A percentile compares a stretch with the other conserved stretches of the same genome.
Conservation (phyloP, 2,113 vertebrate genomes). For the Mystacornis crossleyi region DNA sequence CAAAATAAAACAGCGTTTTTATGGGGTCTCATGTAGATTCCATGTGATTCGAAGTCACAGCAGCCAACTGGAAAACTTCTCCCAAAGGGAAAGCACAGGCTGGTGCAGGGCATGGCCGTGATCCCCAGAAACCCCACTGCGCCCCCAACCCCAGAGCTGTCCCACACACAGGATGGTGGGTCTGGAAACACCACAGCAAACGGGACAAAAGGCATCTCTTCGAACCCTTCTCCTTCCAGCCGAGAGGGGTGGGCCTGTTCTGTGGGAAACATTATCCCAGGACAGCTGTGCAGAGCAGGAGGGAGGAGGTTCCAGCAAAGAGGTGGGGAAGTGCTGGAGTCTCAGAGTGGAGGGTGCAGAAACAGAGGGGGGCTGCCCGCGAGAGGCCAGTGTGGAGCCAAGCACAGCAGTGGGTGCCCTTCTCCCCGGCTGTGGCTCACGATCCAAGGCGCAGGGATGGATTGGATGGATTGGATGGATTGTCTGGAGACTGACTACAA, state of each 20-base stretch:
- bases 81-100: background rate
- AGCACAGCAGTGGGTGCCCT: accelerated
- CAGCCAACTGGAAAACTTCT: background rate
- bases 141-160: background rate
- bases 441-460: background rate
- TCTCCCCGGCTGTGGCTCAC: background rate
- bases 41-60: accelerated
- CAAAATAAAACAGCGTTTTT: background rate
- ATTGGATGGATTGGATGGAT: accelerated
- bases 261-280: background rate
- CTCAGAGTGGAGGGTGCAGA: accelerated
- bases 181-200: background rate
- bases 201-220: background rate
- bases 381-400: accelerated
- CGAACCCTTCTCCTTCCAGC: background rate
- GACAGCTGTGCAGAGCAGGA: background rate
- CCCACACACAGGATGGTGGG: too few species aligned
- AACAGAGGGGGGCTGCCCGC: background rate
- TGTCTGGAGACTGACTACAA: background rate
- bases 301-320: background rate
- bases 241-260: accelerated
- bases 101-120: background rate
- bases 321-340: background rate
- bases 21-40: background rate
- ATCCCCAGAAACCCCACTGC: background rate